These are phyloP conservation scores for Rhabdomys dilectus DNA, from an alignment of 2,113 vertebrate species.

Conservation along the genomic window DNA sequence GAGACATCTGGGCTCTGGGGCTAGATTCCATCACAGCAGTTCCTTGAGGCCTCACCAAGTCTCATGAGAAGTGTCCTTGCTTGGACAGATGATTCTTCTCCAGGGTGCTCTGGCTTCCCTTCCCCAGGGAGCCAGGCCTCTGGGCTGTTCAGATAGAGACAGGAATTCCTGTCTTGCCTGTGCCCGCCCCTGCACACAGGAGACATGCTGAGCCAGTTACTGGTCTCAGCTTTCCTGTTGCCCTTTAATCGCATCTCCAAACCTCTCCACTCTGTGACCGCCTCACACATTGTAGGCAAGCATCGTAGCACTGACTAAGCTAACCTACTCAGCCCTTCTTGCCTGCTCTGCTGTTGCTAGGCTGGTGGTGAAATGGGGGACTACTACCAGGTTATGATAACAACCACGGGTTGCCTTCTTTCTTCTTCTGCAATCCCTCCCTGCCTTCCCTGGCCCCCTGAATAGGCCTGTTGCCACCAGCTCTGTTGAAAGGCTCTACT, in stretches of 20 bases:
- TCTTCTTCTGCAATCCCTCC: background rate
- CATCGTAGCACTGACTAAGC: background rate
- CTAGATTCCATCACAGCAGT: background rate
- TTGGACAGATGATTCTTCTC: background rate
- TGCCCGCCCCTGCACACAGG: background rate
- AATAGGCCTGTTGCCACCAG: background rate
- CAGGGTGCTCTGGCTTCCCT: background rate
- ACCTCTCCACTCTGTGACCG: background rate
- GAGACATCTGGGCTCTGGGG: background rate
- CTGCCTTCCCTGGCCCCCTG: background rate
- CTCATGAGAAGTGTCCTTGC: background rate
- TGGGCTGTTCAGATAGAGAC: background rate
- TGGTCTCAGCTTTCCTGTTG: background rate
- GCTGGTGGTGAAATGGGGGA: background rate
- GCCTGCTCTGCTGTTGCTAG: background rate
- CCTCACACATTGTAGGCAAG: background rate
- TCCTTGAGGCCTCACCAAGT: background rate
- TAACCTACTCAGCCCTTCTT: background rate
- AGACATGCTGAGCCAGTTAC: background rate
- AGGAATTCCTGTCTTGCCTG: background rate
- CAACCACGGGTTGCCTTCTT: background rate
- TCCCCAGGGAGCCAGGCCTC: background rate
- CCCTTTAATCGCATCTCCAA: background rate
- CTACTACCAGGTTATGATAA: background rate
- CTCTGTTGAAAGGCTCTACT: slow-evolving; percentile 31